Evolutionary conservation across 2,888 invertebrate species (phyloP), one percentile per base, ranked within the genome.

Genomic region (Baccha elongata): DNA sequence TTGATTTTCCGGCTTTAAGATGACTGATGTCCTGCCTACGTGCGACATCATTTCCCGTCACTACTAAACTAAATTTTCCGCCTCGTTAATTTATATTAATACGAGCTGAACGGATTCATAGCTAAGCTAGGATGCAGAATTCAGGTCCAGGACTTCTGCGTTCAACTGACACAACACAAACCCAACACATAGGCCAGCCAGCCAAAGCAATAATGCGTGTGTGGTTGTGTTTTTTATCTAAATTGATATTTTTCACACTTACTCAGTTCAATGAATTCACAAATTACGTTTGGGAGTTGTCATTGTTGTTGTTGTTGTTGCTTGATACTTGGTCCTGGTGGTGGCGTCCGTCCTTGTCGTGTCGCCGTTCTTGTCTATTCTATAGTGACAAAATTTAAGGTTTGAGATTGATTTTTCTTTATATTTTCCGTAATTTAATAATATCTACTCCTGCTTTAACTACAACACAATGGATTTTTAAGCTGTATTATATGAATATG

Each of bases 31-130:
- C 83, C 83, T 95, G 95, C 84, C 74, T 78, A 84, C 79, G 83
- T 83, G 71, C 69, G 50, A 60, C 71, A 68, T 67, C 64, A 71
- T 65, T 78, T 78, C 71, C 76, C 84, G 88, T 88, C 87, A 87
- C 86, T 88, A 89, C 88, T 89, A 89, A 89, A 89, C 89, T 90
- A 89, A 90, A 90, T 90, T 90, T 90, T 90, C 90, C 89, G 88
- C 90, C 88, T 90, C 90, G 90, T 90, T 90, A 90, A 90, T 90
- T 90, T 90, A 89, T 90, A 90, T 90, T 90, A 90, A 90, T 89
- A 89, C 88, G 88, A 88, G 88, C 88, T 89, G 87, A 68, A 52
- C 87, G 87, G 44, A 72, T 72, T 72, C 78, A 78, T 64, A 62
- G 83, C 64, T 62, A 71, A 50, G 74, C 52, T 64, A 76, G 71